phyloP scores from a whole-genome alignment of 1,140 invertebrate species.

The Leptopilina clavipes region DNA sequence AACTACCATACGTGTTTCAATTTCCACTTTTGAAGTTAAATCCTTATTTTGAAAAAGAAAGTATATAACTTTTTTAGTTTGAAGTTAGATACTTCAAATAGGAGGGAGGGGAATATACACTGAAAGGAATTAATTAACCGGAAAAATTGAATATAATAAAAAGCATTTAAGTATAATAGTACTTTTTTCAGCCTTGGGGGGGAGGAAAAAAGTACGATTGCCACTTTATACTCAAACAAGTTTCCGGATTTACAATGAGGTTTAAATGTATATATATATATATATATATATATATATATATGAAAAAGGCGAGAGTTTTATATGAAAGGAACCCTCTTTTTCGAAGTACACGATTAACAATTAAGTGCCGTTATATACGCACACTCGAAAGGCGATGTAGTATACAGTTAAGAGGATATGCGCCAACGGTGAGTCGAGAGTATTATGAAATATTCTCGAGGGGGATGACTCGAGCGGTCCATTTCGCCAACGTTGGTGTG shows the following conservation, averaged over 20 bases:
- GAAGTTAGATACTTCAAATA: too few relatives aligned
- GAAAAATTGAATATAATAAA: too few relatives aligned
- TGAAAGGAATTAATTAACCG: too few relatives aligned
- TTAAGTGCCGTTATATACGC: conserved; percentile 1
- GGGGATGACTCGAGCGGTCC: conserved; percentile 45
- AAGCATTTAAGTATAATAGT: too few relatives aligned
- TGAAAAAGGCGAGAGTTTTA: neutral
- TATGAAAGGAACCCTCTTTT: neutral
- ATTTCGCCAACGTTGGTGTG: conserved; percentile 41
- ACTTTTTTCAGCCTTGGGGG: neutral
- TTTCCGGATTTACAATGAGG: neutral
- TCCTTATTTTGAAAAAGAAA: too few relatives aligned
- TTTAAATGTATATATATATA: too few relatives aligned
- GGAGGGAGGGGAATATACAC: too few relatives aligned
- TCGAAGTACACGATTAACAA: neutral
- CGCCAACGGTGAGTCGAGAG: conserved; percentile 42
- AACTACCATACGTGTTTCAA: too few relatives aligned
- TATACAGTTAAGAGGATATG: conserved; percentile 23
- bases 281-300: too few relatives aligned
- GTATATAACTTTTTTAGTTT: too few relatives aligned
- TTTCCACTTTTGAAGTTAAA: too few relatives aligned
- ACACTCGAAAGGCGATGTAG: conserved; percentile 17
- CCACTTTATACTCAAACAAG: neutral
- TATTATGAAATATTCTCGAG: conserved; percentile 59
- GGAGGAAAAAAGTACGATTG: neutral